Conservation (phyloP, 2,113 vertebrate species). For the Cardinalis cardinalis region DNA sequence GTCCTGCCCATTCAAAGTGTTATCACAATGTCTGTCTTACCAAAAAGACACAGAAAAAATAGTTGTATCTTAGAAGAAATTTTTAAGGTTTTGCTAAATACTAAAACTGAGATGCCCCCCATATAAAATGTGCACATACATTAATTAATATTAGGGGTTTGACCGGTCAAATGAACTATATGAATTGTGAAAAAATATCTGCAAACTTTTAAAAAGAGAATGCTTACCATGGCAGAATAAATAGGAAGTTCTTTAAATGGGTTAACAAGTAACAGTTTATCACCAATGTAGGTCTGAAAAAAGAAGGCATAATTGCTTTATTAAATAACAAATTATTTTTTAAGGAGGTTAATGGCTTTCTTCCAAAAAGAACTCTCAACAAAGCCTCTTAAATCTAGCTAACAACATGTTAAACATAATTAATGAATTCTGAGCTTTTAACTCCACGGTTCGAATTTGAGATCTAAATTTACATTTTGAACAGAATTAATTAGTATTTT, state of each 20-base stretch:
- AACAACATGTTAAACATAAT: not conserved
- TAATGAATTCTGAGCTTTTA: not conserved
- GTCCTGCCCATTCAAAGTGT: not conserved
- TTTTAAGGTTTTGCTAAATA: not conserved
- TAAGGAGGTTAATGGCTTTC: not conserved
- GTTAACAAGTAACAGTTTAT: slow-evolving; percentile 91
- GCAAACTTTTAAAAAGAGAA: not conserved
- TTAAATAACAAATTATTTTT: not conserved
- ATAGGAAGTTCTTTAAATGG: slow-evolving; percentile 95
- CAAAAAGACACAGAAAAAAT: not conserved
- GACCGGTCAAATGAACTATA: not conserved
- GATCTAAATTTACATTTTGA: slow-evolving; percentile 13
- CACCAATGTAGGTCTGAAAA: slow-evolving; percentile 91
- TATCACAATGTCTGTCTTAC: not conserved
- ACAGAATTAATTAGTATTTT: slow-evolving; percentile 4
- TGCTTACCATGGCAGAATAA: slow-evolving; percentile 90
- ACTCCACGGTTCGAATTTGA: not conserved
- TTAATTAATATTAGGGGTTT: not conserved
- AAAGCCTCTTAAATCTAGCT: not conserved
- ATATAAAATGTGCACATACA: not conserved
- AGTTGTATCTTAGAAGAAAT: not conserved
- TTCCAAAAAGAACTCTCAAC: not conserved
- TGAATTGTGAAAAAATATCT: not conserved
- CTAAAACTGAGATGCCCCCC: not conserved
- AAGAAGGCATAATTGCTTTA: not conserved